These are phyloP conservation scores for Leptoteleia sp. DNA, from an alignment of 1,140 invertebrate genomes.

Conservation along the genomic window DNA sequence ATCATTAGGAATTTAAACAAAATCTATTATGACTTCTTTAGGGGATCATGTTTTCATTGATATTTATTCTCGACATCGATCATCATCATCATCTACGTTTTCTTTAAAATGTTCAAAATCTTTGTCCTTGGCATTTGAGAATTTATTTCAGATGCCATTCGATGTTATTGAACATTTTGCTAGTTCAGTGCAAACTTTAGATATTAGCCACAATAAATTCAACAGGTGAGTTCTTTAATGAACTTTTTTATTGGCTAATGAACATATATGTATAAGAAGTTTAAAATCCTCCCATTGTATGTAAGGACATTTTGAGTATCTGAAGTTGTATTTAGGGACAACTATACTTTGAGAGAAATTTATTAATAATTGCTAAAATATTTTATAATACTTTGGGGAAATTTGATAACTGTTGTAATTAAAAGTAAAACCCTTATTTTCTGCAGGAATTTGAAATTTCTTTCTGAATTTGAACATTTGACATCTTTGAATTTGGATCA, in stretches of 20 bases:
- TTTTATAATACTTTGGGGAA: too few species aligned
- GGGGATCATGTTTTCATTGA: conserved; percentile 79
- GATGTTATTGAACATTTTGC: conserved; percentile 75
- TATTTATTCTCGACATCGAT: conserved; percentile 70
- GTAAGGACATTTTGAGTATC: too few species aligned
- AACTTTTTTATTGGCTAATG: too few species aligned
- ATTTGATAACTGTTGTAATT: too few species aligned
- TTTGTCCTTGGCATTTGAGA: conserved; percentile 76
- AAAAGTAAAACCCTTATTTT: not conserved
- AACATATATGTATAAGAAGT: too few species aligned
- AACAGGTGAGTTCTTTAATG: conserved; percentile 80
- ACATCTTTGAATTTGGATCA: too few species aligned
- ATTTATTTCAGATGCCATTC: conserved; percentile 75
- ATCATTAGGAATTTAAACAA: too few species aligned
- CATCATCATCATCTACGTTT: conserved; percentile 61
- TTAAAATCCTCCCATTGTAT: too few species aligned
- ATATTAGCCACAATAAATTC: conserved; percentile 88
- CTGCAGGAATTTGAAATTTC: conserved; percentile 85
- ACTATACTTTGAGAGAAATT: too few species aligned
- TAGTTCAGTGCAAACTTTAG: conserved; percentile 81
- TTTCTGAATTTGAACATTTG: conserved; percentile 85
- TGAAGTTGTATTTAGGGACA: too few species aligned
- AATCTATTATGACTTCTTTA: conserved; percentile 78
- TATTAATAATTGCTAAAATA: too few species aligned
- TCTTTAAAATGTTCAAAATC: conserved; percentile 65